Conservation (phyloP, 2,888 invertebrate species). For the Bruchidius siliquastri region DNA sequence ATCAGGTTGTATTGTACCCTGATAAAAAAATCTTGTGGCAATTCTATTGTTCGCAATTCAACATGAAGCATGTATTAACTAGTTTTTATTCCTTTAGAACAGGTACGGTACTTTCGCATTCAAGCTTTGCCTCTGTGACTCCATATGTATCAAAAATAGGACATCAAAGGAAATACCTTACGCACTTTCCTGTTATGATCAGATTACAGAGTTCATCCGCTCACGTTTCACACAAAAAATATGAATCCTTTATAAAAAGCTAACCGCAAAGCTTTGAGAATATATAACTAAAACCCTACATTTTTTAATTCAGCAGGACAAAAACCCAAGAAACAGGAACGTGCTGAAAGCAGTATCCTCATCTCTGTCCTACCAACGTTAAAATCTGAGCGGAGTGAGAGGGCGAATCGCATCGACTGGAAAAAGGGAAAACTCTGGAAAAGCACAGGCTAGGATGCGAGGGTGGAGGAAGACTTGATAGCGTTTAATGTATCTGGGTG, state of each 20-base stretch:
- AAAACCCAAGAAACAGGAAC: background rate
- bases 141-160: no score
- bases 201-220: background rate
- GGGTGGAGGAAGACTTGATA: conserved; percentile 25
- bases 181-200: background rate
- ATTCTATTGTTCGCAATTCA: no score
- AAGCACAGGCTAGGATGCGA: conserved; percentile 7
- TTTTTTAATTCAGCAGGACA: background rate
- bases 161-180: background rate
- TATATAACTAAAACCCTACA: background rate
- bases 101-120: no score
- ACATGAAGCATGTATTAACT: no score
- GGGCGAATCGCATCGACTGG: background rate
- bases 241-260: background rate
- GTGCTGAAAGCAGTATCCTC: background rate
- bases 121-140: no score
- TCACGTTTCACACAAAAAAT: background rate
- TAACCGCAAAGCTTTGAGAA: background rate
- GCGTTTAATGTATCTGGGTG: conserved; percentile 34
- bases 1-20: no score
- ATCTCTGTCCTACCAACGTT: background rate
- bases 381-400: background rate
- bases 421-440: conserved; percentile 1
- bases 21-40: no score
- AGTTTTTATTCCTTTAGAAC: no score